Base-by-base conservation (phyloP, 2,797 vertebrate genomes). In the Sebastolobus alascanus region DNA sequence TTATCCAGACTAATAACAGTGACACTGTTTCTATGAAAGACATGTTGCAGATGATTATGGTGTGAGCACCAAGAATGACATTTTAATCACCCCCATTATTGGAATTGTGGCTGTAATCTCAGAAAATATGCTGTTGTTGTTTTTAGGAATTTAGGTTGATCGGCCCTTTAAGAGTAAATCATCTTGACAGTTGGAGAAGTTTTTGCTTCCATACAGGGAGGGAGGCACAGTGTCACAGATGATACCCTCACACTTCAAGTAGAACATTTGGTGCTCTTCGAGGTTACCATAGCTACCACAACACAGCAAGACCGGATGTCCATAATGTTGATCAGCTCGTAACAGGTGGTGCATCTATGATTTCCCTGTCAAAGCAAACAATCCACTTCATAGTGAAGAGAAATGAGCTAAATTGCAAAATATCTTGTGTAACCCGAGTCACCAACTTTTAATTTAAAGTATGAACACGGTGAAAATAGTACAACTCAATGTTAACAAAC, bases 211-310 rank as follows among this genome's bases (percentile, higher is more conserved):
- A 8, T 40, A 61, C 68, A 75, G 73, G 80, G 83, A 82, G 60
- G 61, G 75, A 86, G 77, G 61, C 75, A 65, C 69, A 73, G 84
- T 90, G 87, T 91, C 91, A 92, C 84, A 92, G 85, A 93, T 90
- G 92, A 93, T 93, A 87, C 89, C 87, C 89, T 94, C 90, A 91
- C 93, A 95, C 94, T 92, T 94, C 83, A 88, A 88, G 84, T 63
- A 79, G 92, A 94, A 93, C 93, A 93, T 92, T 96, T 94, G 90
- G 93, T 92, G 89, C 94, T 93, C 90, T 94, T 79, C 86, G 92
- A 93, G 89, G 94, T 96, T 94, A 92, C 95, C 94, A 96, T 96
- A 89, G 95, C 86, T 93, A 96, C 95, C 89, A 92, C 91, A 94
- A 95, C 93, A 92, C 92, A 84, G 89, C 85, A 69, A 87, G 85